A percentile compares a stretch with the other conserved stretches of the same genome.
Conservation (phyloP, 2,113 vertebrate genomes). For the Polypterus senegalus region DNA sequence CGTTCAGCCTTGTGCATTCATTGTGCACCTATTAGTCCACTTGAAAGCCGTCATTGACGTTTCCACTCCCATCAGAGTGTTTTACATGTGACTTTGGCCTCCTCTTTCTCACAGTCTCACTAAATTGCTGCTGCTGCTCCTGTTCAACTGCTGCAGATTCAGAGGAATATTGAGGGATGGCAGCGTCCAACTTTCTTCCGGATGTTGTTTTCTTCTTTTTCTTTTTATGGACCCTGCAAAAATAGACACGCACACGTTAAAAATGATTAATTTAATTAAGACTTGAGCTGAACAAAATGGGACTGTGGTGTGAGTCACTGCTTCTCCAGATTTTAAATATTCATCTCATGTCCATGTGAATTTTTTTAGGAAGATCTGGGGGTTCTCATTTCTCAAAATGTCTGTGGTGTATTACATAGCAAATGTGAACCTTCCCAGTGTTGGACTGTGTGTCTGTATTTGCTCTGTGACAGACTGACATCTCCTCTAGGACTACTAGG, state of each 20-base stretch:
- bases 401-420: no score
- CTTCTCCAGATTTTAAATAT: no score
- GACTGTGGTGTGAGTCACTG: no score
- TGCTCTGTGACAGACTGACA: no score
- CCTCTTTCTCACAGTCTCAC: conserved; percentile 35
- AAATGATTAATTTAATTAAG: conserved; percentile 27
- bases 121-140: conserved; percentile 12
- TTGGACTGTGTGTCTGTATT: no score
- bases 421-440: no score
- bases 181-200: background rate
- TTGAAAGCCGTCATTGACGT: conserved; percentile 49
- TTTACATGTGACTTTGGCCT: conserved; percentile 35
- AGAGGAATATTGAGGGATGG: conserved; percentile 9
- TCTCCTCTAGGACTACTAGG: no score
- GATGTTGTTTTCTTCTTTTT: conserved; percentile 42
- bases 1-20: no score
- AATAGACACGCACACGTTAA: conserved; percentile 26
- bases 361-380: no score
- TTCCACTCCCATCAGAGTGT: conserved; percentile 39
- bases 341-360: no score
- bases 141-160: conserved; percentile 37
- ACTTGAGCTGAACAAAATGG: conserved; percentile 1
- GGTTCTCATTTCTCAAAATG: no score
- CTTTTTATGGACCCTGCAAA: conserved; percentile 49
- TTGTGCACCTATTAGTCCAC: conserved; percentile 12